Evolutionary conservation across 2,797 vertebrate genomes (phyloP).

Genomic region (Argentina silus): DNA sequence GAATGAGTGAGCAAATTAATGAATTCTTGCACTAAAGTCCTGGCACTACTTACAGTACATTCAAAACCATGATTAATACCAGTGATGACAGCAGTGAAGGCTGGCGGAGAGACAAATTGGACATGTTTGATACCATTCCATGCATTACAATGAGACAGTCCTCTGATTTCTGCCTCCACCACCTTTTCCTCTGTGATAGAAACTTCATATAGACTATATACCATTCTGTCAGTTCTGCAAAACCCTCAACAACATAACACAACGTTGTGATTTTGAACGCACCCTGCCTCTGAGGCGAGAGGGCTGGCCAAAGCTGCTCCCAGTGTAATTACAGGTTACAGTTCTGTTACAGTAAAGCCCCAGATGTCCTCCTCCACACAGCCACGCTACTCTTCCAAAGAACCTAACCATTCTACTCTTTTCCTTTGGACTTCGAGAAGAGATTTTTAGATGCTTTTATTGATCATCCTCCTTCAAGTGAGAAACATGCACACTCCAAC

Average conservation of each 20-base stretch:
- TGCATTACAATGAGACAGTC: neutral
- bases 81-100: too few relatives aligned
- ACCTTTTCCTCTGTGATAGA: too few relatives aligned
- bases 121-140: too few relatives aligned
- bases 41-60: too few relatives aligned
- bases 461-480: constrained; percentile 10
- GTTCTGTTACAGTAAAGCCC: constrained; percentile 42
- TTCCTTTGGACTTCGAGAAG: neutral
- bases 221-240: neutral
- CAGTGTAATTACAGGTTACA: constrained; percentile 59
- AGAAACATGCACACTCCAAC: constrained; percentile 22
- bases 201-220: neutral
- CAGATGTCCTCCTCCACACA: constrained; percentile 25
- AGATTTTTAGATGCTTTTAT: constrained; percentile 11
- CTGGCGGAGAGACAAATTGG: too few relatives aligned
- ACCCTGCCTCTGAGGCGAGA: constrained; percentile 50
- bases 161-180: neutral
- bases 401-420: neutral
- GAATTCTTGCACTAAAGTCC: too few relatives aligned
- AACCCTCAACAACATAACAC: constrained; percentile 28
- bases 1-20: too few relatives aligned
- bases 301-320: constrained; percentile 52
- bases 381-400: neutral
- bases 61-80: too few relatives aligned
- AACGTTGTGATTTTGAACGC: constrained; percentile 47